Conservation (phyloP, 2,888 invertebrate species). For the Trachelus troglodyta region DNA sequence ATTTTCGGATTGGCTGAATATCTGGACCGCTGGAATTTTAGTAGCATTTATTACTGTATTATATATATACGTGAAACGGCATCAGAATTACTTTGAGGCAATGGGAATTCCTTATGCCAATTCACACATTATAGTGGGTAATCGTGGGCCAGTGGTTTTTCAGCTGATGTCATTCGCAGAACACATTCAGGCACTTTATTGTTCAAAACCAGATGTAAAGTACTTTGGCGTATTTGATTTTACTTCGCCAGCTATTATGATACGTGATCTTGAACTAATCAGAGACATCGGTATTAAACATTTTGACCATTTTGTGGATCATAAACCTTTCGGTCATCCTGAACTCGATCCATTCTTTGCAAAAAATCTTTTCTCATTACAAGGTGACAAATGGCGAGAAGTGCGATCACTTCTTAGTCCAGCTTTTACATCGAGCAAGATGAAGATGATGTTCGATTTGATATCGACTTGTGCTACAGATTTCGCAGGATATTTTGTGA, state of each 20-base stretch:
- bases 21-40: no score
- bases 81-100: conserved; percentile 21
- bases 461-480: conserved; percentile 59
- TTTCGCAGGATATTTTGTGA: no score
- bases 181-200: conserved; percentile 28
- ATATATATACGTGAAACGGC: no score
- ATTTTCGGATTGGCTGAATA: no score
- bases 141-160: conserved; percentile 31
- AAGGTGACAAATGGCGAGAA: conserved; percentile 68
- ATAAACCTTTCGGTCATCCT: conserved; percentile 31
- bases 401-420: conserved; percentile 69
- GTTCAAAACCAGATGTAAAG: conserved; percentile 34
- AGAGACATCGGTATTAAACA: conserved; percentile 42
- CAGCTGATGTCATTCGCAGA: conserved; percentile 25
- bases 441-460: conserved; percentile 69
- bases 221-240: conserved; percentile 47
- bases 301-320: conserved; percentile 42
- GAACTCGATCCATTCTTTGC: conserved; percentile 39
- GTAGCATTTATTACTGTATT: no score
- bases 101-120: conserved; percentile 30
- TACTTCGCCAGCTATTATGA: conserved; percentile 33
- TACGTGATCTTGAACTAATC: conserved; percentile 45
- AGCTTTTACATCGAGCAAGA: conserved; percentile 71
- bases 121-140: conserved; percentile 35
- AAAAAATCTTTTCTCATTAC: conserved; percentile 37